Conservation (phyloP, 2,888 invertebrate species). For the Ectropis crepuscularia region DNA sequence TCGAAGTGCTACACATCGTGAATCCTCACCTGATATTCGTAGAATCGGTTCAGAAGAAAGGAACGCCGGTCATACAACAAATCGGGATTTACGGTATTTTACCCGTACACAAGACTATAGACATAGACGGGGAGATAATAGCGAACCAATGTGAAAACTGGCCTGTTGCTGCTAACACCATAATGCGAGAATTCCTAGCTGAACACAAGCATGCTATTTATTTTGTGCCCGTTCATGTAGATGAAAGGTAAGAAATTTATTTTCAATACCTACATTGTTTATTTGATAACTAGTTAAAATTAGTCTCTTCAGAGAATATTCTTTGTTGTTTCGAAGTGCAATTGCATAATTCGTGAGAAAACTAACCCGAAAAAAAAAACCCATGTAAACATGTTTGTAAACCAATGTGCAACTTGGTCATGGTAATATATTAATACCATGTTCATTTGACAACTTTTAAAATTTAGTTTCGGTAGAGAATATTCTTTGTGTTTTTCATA, state of each 20-base stretch:
- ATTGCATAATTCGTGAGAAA: no score
- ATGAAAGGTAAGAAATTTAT: conserved; percentile 17
- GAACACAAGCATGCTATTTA: conserved; percentile 8
- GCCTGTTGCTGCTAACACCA: conserved; percentile 10
- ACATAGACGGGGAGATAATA: conserved; percentile 20
- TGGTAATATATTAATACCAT: no score
- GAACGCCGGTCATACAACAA: conserved; percentile 18
- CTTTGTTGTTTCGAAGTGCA: no score
- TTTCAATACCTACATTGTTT: background rate
- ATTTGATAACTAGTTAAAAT: background rate
- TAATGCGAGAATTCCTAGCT: conserved; percentile 14
- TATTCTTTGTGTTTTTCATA: no score
- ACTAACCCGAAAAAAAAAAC: no score
- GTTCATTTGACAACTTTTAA: no score
- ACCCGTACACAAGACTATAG: conserved; percentile 21
- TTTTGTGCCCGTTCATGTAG: conserved; percentile 19
- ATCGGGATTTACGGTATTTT: conserved; percentile 24
- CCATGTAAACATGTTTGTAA: no score
- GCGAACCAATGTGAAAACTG: conserved; percentile 20
- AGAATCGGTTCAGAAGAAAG: conserved; percentile 5
- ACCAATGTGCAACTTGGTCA: no score
- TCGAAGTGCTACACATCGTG: conserved; percentile 23
- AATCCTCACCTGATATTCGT: conserved; percentile 26
- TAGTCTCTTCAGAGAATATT: background rate
- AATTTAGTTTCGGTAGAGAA: no score